phyloP scores from a whole-genome alignment of 2,113 vertebrate genomes.

The Ictalurus furcatus region DNA sequence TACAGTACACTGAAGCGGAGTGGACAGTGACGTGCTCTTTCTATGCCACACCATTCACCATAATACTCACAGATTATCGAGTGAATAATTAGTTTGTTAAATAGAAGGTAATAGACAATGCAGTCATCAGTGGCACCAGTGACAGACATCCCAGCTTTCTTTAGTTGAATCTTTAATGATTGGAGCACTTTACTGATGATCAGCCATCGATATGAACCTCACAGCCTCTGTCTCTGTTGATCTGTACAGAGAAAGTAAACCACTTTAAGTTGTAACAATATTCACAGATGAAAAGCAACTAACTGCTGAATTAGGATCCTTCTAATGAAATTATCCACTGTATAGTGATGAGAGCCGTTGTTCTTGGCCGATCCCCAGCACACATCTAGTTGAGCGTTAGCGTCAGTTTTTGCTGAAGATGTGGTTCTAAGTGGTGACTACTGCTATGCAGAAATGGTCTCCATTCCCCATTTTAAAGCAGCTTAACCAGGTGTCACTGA shows the following conservation, averaged over 20 bases:
- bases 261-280: slow-evolving; percentile 49
- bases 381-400: slow-evolving; percentile 31
- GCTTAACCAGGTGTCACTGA: slow-evolving; percentile 67
- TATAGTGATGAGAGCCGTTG: slow-evolving; percentile 60
- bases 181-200: slow-evolving; percentile 71
- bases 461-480: slow-evolving; percentile 67
- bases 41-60: slow-evolving; percentile 42
- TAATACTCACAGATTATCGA: slow-evolving; percentile 56
- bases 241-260: slow-evolving; percentile 19
- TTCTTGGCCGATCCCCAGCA: slow-evolving; percentile 65
- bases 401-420: slow-evolving; percentile 59
- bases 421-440: slow-evolving; percentile 67
- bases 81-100: slow-evolving; percentile 49
- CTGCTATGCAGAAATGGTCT: slow-evolving; percentile 71
- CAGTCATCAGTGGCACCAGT: slow-evolving; percentile 52
- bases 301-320: slow-evolving; percentile 54
- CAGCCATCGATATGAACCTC: slow-evolving; percentile 63
- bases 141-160: slow-evolving; percentile 60
- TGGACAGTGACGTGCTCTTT: slow-evolving; percentile 60
- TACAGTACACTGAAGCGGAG: slow-evolving; percentile 37
- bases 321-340: slow-evolving; percentile 60
- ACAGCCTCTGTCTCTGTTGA: slow-evolving; percentile 35
- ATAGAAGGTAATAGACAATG: slow-evolving; percentile 44
- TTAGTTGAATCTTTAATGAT: slow-evolving; percentile 70
- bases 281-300: slow-evolving; percentile 61